These are phyloP conservation scores for Aspidapion aeneum DNA, from an alignment of 2,888 invertebrate genomes.

Conservation along the genomic window DNA sequence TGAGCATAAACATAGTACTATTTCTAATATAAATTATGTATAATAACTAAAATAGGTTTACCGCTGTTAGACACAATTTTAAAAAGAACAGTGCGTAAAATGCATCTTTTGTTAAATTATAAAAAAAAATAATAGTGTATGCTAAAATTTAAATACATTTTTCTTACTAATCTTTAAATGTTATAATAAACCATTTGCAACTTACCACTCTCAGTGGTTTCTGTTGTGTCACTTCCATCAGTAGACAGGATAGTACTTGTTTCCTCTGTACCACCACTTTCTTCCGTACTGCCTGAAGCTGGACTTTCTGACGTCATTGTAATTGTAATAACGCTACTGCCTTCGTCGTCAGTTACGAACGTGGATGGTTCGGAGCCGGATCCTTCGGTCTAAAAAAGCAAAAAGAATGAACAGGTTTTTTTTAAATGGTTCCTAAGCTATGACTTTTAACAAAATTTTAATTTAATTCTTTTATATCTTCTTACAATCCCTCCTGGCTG, in stretches of 20 bases:
- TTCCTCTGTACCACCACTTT: constrained; percentile 15
- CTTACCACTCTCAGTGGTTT: constrained; percentile 3
- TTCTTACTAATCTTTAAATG: too few relatives aligned
- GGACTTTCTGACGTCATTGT: not conserved
- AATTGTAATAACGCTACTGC: not conserved
- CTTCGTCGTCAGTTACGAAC: constrained; percentile 24
- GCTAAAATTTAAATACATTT: too few relatives aligned
- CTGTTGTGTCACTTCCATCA: constrained; percentile 15
- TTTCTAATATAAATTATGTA: too few relatives aligned
- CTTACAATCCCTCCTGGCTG: too few relatives aligned
- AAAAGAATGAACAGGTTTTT: constrained; percentile 1
- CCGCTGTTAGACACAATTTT: too few relatives aligned
- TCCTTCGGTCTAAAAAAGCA: constrained; percentile 26
- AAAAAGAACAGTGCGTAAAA: too few relatives aligned
- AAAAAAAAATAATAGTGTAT: too few relatives aligned
- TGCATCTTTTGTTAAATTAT: too few relatives aligned
- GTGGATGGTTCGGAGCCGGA: constrained; percentile 27
- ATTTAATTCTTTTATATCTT: too few relatives aligned
- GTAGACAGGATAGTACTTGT: constrained; percentile 20
- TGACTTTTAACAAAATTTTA: constrained; percentile 8
- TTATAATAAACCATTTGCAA: not conserved
- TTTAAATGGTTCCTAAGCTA: not conserved
- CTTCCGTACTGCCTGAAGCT: not conserved
- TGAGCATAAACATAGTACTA: too few relatives aligned
- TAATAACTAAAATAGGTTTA: too few relatives aligned